Percentiles rank a stretch among this genome's conserved stretches.
Evolutionary conservation across 1,140 invertebrate genomes (phyloP).

Genomic region (Pseudomyrmex pallidus): DNA sequence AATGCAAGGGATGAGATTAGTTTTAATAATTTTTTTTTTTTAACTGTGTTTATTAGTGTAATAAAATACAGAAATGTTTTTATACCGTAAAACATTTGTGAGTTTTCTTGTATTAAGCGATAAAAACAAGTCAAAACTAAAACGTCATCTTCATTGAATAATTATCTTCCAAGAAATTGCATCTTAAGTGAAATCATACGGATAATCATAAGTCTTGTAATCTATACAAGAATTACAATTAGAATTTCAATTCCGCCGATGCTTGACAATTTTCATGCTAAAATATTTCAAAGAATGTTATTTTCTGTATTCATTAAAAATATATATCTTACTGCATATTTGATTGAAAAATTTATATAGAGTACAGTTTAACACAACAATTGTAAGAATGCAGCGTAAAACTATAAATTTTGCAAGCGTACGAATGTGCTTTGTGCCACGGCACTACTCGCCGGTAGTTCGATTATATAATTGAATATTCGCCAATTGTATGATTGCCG

Average conservation of each 20-base stretch:
- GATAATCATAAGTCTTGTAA: neutral
- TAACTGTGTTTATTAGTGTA: too few species aligned
- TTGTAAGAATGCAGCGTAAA: neutral
- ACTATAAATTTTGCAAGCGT: conserved; percentile 63
- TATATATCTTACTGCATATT: neutral
- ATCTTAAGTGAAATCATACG: too few species aligned
- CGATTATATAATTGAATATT: conserved; percentile 85
- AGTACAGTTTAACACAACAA: neutral
- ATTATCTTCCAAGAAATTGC: neutral
- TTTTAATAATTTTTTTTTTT: too few species aligned
- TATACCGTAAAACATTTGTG: too few species aligned
- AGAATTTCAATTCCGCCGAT: neutral
- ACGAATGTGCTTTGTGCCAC: conserved; percentile 55
- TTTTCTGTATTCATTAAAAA: neutral
- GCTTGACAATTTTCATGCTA: too few species aligned
- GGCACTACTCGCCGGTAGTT: conserved; percentile 70
- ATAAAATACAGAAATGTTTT: too few species aligned
- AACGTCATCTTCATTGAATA: neutral
- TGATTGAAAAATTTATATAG: neutral
- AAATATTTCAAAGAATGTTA: neutral
- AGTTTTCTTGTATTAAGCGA: neutral
- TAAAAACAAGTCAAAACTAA: neutral
- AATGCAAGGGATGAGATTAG: too few species aligned
- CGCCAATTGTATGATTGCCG: conserved; percentile 83
- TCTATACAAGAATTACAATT: neutral